phyloP scores from a whole-genome alignment of 2,888 invertebrate species.

The Tribolium freemani region DNA sequence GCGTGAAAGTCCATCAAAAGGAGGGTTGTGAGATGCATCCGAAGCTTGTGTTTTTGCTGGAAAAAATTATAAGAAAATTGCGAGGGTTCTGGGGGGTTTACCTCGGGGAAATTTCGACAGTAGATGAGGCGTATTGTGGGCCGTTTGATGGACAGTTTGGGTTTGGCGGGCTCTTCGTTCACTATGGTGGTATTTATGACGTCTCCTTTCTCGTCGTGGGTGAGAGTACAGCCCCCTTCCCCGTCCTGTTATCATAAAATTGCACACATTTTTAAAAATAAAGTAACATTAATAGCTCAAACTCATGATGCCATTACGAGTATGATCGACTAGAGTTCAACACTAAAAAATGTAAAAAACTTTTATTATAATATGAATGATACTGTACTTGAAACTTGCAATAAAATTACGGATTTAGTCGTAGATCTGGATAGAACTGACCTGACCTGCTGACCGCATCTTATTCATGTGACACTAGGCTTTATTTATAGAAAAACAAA shows the following conservation, averaged over 20 bases:
- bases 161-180: slow-evolving; percentile 65
- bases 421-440: no score
- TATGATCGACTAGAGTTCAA: no score
- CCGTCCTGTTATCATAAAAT: slow-evolving; percentile 67
- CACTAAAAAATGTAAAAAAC: no score
- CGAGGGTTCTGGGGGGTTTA: slow-evolving; percentile 62
- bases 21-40: slow-evolving; percentile 73
- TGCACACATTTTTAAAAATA: no score
- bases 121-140: slow-evolving; percentile 73
- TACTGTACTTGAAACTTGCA: no score
- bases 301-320: no score
- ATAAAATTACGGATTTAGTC: no score
- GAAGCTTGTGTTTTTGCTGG: slow-evolving; percentile 76
- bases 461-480: no score
- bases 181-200: slow-evolving; percentile 68
- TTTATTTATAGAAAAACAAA: no score
- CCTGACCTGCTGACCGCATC: no score
- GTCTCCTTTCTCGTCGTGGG: slow-evolving; percentile 75
- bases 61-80: neutral
- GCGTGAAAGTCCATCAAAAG: slow-evolving; percentile 80
- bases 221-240: slow-evolving; percentile 76
- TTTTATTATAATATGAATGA: no score
- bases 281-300: no score
- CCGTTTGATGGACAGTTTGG: slow-evolving; percentile 63
- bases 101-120: slow-evolving; percentile 73